These are phyloP conservation scores for Samia ricini DNA, from an alignment of 1,140 invertebrate genomes.

Conservation along the genomic window DNA sequence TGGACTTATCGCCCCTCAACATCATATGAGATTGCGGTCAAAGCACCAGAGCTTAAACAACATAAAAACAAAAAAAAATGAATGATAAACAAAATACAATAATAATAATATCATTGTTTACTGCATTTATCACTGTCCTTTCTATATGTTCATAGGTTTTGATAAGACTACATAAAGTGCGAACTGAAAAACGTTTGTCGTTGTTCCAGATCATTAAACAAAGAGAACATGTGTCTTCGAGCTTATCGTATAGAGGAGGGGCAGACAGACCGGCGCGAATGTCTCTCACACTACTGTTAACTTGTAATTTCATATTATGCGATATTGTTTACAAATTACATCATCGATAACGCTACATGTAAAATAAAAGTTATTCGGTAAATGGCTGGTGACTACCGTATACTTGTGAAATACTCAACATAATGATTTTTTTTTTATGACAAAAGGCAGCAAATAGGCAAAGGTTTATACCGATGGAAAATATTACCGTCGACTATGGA, in stretches of 20 bases:
- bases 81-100: no score
- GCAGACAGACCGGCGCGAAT: conserved; percentile 24
- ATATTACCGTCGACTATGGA: no score
- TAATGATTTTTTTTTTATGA: no score
- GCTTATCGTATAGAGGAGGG: conserved; percentile 14
- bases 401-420: no score
- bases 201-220: conserved; percentile 24
- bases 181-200: conserved; percentile 23
- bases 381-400: no score
- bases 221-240: conserved; percentile 23
- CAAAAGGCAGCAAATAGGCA: no score
- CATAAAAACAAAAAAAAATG: not conserved
- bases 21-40: no score
- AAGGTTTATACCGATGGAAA: no score
- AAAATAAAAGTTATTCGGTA: no score
- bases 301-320: not conserved
- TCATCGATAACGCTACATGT: no score
- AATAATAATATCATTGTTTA: no score
- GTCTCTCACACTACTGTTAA: conserved; percentile 17
- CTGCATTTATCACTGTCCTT: not conserved
- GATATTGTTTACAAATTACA: not conserved
- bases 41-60: not conserved
- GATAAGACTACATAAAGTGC: not conserved
- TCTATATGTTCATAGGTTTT: conserved; percentile 5
- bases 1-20: no score